These are phyloP conservation scores for Acanthosoma haemorrhoidale DNA, from an alignment of 2,888 invertebrate species.

Conservation along the genomic window DNA sequence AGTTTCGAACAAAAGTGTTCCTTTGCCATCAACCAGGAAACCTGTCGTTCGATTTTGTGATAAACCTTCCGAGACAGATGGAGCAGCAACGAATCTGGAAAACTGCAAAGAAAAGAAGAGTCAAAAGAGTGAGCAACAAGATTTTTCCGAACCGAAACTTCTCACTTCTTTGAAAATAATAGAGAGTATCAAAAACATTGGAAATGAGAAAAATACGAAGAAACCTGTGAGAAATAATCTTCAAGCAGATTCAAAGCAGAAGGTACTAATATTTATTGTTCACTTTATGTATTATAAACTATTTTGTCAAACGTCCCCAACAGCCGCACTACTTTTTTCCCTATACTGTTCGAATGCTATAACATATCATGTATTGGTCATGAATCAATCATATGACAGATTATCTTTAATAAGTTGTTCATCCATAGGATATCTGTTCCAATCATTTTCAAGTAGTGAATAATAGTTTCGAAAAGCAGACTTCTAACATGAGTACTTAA, in stretches of 20 bases:
- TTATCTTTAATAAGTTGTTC: too few species aligned
- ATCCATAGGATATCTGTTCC: too few species aligned
- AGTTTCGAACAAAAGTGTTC: background rate
- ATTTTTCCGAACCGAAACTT: constrained; percentile 13
- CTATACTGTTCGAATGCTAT: too few species aligned
- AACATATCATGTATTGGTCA: too few species aligned
- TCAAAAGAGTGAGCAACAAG: background rate
- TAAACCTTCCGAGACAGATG: background rate
- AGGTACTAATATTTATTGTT: background rate
- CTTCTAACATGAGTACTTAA: too few species aligned
- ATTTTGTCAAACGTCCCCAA: too few species aligned
- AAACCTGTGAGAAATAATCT: background rate
- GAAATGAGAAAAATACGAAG: background rate
- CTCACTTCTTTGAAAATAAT: constrained; percentile 22
- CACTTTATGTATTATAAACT: too few species aligned
- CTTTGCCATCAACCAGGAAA: background rate
- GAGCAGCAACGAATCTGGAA: background rate
- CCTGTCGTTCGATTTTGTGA: constrained; percentile 3
- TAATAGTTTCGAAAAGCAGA: too few species aligned
- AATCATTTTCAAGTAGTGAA: too few species aligned
- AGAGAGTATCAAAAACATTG: constrained; percentile 12
- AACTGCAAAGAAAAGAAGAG: background rate
- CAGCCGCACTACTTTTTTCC: too few species aligned
- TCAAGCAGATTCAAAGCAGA: background rate
- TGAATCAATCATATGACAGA: too few species aligned